Evolutionary conservation across 1,140 invertebrate species (phyloP), one percentile per base, ranked within the genome.

Genomic region (Temnothorax nylanderi): DNA sequence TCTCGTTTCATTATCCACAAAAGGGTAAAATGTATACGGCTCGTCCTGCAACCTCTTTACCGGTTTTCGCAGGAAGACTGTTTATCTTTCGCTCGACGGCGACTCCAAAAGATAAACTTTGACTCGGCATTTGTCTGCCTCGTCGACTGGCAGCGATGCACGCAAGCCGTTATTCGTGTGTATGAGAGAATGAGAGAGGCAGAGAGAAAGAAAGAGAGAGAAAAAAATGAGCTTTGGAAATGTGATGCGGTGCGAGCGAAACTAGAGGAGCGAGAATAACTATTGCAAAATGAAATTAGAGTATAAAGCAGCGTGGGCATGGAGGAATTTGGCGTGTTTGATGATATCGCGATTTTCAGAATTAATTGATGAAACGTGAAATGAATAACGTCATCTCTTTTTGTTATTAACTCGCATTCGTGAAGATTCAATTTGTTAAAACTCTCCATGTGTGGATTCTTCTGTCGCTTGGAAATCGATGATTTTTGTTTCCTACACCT

Each of bases 81-180:
- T 87, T 72, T 54, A 26, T 87, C 60, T 84, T 56, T 64, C 69
- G 37, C 26, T n/a, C 26, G 16, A 26, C 37, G 54, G 21, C 62
- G 49, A 10, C n/a, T 87, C 32, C 21, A 49, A 78, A 26, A 87
- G 37, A 78, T 81, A 80, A 90, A 89, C 71, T 67, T 47, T 69
- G 21, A 47, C 71, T 85, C 47, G 58, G 49, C 49, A 49, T 49
- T 90, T 86, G 87, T 92, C 93, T 91, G 87, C 89, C 88, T 92
- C 90, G 88, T 94, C 87, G 92, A 89, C 94, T 94, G 94, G 91
- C 93, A 93, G 81, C 94, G 93, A 92, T 91, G 94, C 94, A 94
- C 94, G 93, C 93, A 84, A 65, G 65, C 60, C 56, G 34, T 65
- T 77, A 64, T 72, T 86, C 18, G 37, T 51, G 71, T 85, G 21